These are phyloP conservation scores for Empidonax traillii DNA, from an alignment of 2,113 vertebrate genomes.

Conservation along the genomic window DNA sequence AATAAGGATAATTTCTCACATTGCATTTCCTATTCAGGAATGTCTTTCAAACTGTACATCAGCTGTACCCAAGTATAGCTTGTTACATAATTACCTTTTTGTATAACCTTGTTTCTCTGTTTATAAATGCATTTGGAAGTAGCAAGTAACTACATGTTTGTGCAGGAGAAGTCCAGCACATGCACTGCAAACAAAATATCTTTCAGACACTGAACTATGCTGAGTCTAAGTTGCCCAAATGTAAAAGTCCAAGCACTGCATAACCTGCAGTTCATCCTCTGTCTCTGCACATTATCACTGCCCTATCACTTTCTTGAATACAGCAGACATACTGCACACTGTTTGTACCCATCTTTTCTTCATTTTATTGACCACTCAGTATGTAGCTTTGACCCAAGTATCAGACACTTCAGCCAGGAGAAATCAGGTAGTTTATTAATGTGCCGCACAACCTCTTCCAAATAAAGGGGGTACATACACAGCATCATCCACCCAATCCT, in stretches of 20 bases:
- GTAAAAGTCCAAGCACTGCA: not conserved
- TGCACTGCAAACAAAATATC: not conserved
- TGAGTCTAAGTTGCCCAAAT: not conserved
- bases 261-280: not conserved
- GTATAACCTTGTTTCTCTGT: not conserved
- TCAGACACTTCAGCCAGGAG: not conserved
- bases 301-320: not conserved
- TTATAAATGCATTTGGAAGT: not conserved
- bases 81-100: not conserved
- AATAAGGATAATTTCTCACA: not conserved
- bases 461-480: accelerated
- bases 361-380: not conserved
- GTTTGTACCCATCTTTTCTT: not conserved
- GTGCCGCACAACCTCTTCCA: not conserved
- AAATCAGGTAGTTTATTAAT: not conserved
- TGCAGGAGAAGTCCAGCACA: not conserved
- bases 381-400: not conserved
- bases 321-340: not conserved
- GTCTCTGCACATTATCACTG: not conserved
- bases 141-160: not conserved
- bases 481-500: not conserved
- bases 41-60: not conserved
- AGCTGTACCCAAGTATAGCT: not conserved
- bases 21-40: not conserved
- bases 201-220: not conserved